Base-by-base conservation (phyloP, 2,797 vertebrate species). In the Labroides dimidiatus region DNA sequence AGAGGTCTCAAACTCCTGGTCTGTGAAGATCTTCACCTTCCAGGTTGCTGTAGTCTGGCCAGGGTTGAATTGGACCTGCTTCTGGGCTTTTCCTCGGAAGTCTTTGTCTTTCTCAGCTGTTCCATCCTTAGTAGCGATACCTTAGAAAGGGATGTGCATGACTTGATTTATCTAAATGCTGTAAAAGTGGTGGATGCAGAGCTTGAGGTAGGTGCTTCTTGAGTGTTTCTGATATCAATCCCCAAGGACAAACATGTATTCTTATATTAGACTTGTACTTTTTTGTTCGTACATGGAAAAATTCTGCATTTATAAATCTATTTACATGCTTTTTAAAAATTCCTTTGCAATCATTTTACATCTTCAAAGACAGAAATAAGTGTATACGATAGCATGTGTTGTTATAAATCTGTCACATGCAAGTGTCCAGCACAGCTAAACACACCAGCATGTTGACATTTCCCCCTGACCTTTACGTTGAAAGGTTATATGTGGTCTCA, bases 61-160 rank as follows among this genome's bases (percentile, higher is more conserved):
- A 0, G 96, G 96, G 73, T 94, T 95, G 89, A 97, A 97, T 41
- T 95, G 95, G 68, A 96, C 93, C 79, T 95, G 94, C 81, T 95
- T 95, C 86, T 96, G 95, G 45, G 91, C 57, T 84, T 95, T 96
- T 6, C 93, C 94, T 24, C 94, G 93, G 87, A 97, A 97, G 79
- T 96, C 96, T 84, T 96, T 94, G 75, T 95, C 94, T 64, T 93
- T 94, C 77, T 94, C 76, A n/a, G 95, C 96, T 1, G 94, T 96
- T 49, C 92, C 95, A 62, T 96, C 96, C 80, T 94, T 94, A 15
- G 95, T 96, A 49, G 80, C 92, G 73, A 97, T 95, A 69, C 94
- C 95, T 96, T 23, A 52, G 7, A 45, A 41, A 64, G 6, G 49
- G 20, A 52, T 14, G 49, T 33, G 9, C 56, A 44, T n/a, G 24